Evolutionary conservation across 1,140 invertebrate genomes (phyloP), one percentile per base, ranked within the genome.

Genomic region (Cephus cinctus): DNA sequence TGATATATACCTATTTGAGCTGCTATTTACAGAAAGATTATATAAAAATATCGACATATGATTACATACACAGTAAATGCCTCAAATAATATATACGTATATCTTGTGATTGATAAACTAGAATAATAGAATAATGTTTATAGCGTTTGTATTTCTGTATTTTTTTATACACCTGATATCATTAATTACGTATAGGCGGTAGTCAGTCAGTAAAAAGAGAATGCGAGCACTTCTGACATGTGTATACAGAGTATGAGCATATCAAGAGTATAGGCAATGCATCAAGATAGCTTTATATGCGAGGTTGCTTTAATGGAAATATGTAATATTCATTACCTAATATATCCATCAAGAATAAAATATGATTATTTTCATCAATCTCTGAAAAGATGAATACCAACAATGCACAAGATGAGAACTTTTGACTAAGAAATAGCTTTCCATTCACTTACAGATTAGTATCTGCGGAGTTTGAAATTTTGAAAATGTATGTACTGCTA

Each of bases 31-130:
- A 67, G 45, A 62, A 62, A 62, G 47, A 56, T 61, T 52, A 54
- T 65, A 67, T 63, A 67, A 67, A 65, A 67, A 67, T 61, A 61
- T 55, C 51, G 41, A 44, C 34, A 38, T 57, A 52, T 42, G 18
- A 43, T n/a, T 51, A 25, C 46, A 18, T 46, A 31, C 19, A 53
- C 19, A 8, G 30, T 45, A 56, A 43, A 56, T 52, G 53, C 30
- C 32, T 40, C 23, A 50, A 49, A 31, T 47, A 53, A 53, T 40
- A 46, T 50, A 47, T 19, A n/a, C n/a, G n/a, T n/a, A n/a, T n/a
- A n/a, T n/a, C n/a, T n/a, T 43, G 20, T 52, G 22, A n/a, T 43
- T 23, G 41, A 38, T 15, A 19, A 49, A 31, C 30, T 54, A 20
- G 25, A 30, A 11, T 53, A 47, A 34, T 41, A 39, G 14, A 47